Base-by-base conservation (phyloP, 2,888 invertebrate species). In the Drosophila barbarae region DNA sequence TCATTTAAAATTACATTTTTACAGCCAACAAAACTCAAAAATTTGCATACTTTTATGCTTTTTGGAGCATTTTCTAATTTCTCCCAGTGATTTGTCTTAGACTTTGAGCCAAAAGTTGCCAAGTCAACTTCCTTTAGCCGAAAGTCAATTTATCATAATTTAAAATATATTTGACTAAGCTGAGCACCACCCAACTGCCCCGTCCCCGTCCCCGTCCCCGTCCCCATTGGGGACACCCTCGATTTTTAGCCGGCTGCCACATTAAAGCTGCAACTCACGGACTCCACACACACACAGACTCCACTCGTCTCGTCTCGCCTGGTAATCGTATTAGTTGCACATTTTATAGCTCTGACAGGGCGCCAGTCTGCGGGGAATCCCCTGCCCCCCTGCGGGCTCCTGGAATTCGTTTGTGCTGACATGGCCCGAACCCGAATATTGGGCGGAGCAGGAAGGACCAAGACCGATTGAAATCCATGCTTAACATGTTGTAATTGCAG, bases 321-420 rank as follows among this genome's bases (percentile, higher is more conserved):
- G 72, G 83, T 79, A 79, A 79, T 83, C 78, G 78, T 77, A 79
- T 79, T 79, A 79, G 83, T 72, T 83, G 78, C 81, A 83, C 77
- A 77, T 73, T 83, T 83, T 77, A 83, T 83, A 72, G 71, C 66
- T 63, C 65, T 72, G 56, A 61, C 60, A 54, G 36, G 68, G 47
- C 69, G 50, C 58, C 67, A 42, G 51, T 46, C 51, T 41, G 56
- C 56, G 56, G 42, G 56, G 28, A 51, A 21, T 23, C 38, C 35
- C 58, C 57, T 1, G 2, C 26, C 26, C 26, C 23, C 21, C 21
- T 3, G 2, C 21, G 23, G 9, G 34, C 21, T 6, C n/a, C 18
- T 3, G 15, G 15, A 36, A 32, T 42, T 42, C 36, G 61, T 44
- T 57, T 57, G 38, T 60, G 59, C 59, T 60, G 59, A 60, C 59